Evolutionary conservation across 2,113 vertebrate genomes (phyloP), one percentile per base, ranked within the genome.

Genomic region (Echinops telfairi): DNA sequence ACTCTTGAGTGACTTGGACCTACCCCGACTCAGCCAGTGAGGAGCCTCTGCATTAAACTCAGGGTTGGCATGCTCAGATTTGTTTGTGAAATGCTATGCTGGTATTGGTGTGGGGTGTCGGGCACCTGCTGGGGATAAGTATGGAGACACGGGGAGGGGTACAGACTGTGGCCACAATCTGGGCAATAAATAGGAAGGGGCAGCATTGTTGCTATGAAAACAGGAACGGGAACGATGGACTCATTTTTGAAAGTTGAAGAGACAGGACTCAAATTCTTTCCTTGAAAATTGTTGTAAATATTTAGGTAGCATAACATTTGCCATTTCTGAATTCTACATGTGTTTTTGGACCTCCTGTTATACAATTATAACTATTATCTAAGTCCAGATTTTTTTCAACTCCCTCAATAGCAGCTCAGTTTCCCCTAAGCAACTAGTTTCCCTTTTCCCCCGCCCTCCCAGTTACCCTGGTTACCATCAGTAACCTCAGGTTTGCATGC

Each of bases 81-180:
- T 43, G 20, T 68, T 78, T 47, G 25, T 83, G 7, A 83, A 47
- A 6, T 3, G 20, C 7, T 25, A 29, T 62, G 40, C 27, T 38
- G 5, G 1, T 3, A 53, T 66, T 22, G 57, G 27, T 70, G 5
- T 40, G 31, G 62, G 33, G 36, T 14, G 3, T 6, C 16, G 15
- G 29, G 64, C 14, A 2, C 22, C 20, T 83, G 20, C 16, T 23
- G 9, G 22, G 40, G n/a, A n/a, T 22, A 9, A 10, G 20, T 20
- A 11, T 33, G 23, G n/a, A 79, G 43, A 40, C 86, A 8, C 47
- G 43, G 29, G 17, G 36, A 23, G 3, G 3, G 58, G 10, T 3
- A 29, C 43, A n/a, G 0, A 36, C 15, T 29, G 22, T 66, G 53
- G 66, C 6, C 1, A 0, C 10, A 7, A 3, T 43, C 12, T 83